Percentiles rank a stretch among this genome's conserved stretches.
phyloP scores from a whole-genome alignment of 2,113 vertebrate species.

The Vireo altiloquus region DNA sequence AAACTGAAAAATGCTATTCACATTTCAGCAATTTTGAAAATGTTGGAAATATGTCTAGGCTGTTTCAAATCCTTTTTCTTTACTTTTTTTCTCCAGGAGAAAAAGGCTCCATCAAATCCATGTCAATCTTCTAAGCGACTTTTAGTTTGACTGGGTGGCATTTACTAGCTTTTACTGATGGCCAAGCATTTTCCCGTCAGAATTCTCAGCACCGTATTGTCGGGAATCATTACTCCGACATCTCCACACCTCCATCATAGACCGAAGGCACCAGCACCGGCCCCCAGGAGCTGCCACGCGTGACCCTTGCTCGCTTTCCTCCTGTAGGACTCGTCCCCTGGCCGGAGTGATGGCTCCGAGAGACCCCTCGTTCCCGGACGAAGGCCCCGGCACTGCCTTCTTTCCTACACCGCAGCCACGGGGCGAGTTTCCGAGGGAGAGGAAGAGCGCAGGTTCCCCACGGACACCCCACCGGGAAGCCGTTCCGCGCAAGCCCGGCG shows the following conservation, averaged over 20 bases:
- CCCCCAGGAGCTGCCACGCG: background rate
- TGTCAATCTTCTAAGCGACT: rapidly evolving
- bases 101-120: background rate
- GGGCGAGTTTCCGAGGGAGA: background rate
- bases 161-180: background rate
- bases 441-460: background rate
- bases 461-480: background rate
- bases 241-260: background rate
- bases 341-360: background rate
- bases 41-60: background rate
- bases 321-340: too few species aligned
- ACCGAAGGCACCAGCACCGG: background rate
- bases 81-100: too few species aligned
- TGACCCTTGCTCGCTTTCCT: background rate
- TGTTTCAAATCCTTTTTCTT: background rate
- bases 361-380: background rate
- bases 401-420: background rate
- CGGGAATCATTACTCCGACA: background rate
- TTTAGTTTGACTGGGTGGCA: background rate
- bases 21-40: background rate
- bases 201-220: background rate
- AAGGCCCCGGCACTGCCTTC: background rate
- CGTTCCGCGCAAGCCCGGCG: background rate
- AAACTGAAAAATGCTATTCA: background rate
- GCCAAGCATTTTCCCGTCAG: background rate